These are phyloP conservation scores for Eufriesea mexicana DNA, from an alignment of 1,140 invertebrate species.

Conservation along the genomic window DNA sequence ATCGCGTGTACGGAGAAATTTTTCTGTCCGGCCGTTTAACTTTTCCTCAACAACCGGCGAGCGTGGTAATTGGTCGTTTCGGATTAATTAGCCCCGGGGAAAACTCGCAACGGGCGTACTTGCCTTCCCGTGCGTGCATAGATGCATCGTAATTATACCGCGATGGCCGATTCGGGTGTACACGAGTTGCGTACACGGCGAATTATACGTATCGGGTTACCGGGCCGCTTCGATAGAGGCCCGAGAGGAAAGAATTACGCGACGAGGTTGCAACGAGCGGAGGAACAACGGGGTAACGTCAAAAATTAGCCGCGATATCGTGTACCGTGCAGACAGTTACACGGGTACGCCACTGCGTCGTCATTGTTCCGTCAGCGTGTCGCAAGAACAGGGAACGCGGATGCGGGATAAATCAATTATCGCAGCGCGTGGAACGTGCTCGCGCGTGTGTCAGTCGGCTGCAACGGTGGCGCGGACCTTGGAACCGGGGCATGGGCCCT, in stretches of 20 bases:
- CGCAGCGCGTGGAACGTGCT: background rate
- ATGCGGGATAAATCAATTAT: constrained; percentile 41
- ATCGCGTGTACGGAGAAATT: constrained; percentile 24
- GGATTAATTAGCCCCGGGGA: constrained; percentile 27
- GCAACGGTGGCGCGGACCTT: background rate
- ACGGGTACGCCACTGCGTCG: constrained; percentile 9
- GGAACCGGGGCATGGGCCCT: no score
- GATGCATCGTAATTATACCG: background rate
- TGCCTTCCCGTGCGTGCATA: background rate
- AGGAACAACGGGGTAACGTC: background rate
- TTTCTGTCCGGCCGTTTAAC: constrained; percentile 11
- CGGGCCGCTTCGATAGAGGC: background rate
- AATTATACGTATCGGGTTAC: background rate
- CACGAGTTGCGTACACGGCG: background rate
- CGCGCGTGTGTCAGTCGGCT: background rate
- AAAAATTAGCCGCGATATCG: constrained; percentile 17
- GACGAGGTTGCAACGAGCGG: background rate
- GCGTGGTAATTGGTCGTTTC: constrained; percentile 22
- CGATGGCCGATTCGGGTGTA: background rate
- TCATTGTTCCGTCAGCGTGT: constrained; percentile 35
- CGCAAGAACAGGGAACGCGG: background rate
- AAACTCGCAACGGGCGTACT: background rate
- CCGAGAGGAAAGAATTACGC: background rate
- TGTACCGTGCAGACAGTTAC: constrained; percentile 22
- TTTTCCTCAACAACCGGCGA: constrained; percentile 10